Evolutionary conservation across 2,888 invertebrate genomes (phyloP), one percentile per base, ranked within the genome.

Genomic region (Phorcus lineatus): DNA sequence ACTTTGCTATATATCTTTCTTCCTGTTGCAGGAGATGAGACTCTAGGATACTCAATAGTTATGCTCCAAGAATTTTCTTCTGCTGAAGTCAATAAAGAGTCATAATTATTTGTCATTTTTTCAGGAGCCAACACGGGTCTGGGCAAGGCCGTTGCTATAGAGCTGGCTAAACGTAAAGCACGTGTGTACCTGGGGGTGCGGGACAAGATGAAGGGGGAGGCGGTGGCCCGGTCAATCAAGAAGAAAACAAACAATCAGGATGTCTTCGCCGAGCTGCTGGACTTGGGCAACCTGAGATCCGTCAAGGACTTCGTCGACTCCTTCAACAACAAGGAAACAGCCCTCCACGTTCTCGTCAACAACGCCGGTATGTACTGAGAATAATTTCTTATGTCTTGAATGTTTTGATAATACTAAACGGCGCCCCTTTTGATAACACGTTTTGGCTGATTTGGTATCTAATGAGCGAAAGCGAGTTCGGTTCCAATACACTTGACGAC

Each of bases 91-190:
- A 2, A 1, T 13, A 2, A 1, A 70, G 11, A 3, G 6, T 16
- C 9, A 57, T 24, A 1, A 7, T 24, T 57, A 16, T 57, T 47
- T 36, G 2, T 77, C 52, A 62, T 96, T 40, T 95, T 96, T 54
- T 96, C 96, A 80, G 97, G 97, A 13, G 96, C 96, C 0, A 97
- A 96, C 92, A 95, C 96, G 52, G 97, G 97, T 0, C 95, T 97
- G 76, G 97, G 97, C 0, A 95, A 95, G 87, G 96, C 96, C 93
- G 96, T 96, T 0, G 96, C 96, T 0, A 95, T 95, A 85, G 96
- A 96, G 84, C 93, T 97, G 76, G 96, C 95, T 0, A 94, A 94
- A 85, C 82, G 92, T 70, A 92, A 92, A 0, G 93, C 92, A 6
- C 83, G 88, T 40, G 90, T 93, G 11, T 88, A 92, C 24, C 86